Evolutionary conservation across 2,113 vertebrate species (phyloP).

Genomic region (Rattus norvegicus): DNA sequence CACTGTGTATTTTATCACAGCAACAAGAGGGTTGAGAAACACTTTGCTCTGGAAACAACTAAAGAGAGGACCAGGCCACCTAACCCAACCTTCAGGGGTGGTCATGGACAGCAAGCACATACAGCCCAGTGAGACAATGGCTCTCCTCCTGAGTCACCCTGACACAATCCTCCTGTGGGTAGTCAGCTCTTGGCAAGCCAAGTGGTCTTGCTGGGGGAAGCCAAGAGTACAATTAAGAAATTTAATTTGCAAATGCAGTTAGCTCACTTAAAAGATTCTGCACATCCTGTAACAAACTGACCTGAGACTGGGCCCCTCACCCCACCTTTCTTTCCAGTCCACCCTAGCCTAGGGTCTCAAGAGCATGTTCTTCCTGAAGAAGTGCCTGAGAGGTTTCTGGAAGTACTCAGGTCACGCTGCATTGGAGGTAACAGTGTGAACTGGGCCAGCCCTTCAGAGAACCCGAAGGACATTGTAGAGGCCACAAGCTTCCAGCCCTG

Average conservation of each 20-base stretch:
- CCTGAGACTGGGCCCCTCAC: too few relatives aligned
- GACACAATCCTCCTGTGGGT: background rate
- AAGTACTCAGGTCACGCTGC: background rate
- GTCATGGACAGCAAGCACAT: background rate
- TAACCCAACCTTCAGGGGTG: too few relatives aligned
- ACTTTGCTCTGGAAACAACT: background rate
- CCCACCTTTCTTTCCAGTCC: background rate
- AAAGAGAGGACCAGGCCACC: background rate
- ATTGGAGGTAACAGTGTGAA: background rate
- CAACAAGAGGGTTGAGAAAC: background rate
- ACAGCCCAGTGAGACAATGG: background rate
- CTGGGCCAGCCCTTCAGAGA: background rate
- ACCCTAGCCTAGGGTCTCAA: background rate
- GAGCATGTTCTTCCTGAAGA: background rate
- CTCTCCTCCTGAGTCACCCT: slow-evolving; percentile 34
- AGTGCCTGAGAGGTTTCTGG: background rate
- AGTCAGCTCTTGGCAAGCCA: slow-evolving; percentile 31
- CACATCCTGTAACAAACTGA: background rate
- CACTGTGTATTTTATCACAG: background rate
- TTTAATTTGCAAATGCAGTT: slow-evolving; percentile 66
- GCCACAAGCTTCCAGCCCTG: background rate
- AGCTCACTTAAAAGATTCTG: background rate
- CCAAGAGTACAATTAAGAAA: slow-evolving; percentile 72
- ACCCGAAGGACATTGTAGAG: background rate
- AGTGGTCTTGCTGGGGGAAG: slow-evolving; percentile 11